Base-by-base conservation (phyloP, 2,888 invertebrate species). In the Chrysodeixis includens region DNA sequence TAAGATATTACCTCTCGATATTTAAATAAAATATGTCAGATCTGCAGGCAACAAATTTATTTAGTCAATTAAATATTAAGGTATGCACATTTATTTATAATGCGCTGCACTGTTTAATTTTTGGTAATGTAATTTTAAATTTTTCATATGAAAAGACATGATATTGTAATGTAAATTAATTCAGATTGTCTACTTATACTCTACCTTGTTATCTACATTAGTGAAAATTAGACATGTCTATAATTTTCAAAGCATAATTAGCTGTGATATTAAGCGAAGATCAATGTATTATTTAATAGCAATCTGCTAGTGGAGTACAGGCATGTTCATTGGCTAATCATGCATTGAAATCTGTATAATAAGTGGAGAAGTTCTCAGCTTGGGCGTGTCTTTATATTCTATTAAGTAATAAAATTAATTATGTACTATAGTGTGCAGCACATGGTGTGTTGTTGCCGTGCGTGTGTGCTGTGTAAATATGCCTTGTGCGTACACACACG, bases 1-100 rank as follows among this genome's bases (percentile, higher is more conserved):
- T 94, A 94, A 94, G 94, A 94, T 94, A 94, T 95, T 94, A 94
- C 93, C 93, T 94, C 94, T 95, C 93, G 94, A 95, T 95, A 95
- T 95, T 95, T 95, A 93, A 93, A 84, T 72, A 74, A 80, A 93
- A 90, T 93, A 92, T 92, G 90, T 94, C 94, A 95, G 94, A 94
- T 95, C 95, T 95, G 95, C 95, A 94, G 95, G 95, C 95, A 94
- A 95, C 95, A 95, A 95, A 95, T 95, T 95, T 95, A 93, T 95
- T 95, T 95, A 95, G 95, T 95, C 95, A 95, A 95, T 95, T 95
- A 95, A 95, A 94, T 94, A 87, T 90, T 95, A 95, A 95, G 95
- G 90, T 93, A 94, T 95, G 95, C 95, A 95, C 95, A 93, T 95
- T 95, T 94, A 95, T 95, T 95, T 95, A 94, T 95, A 94, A 95